Base-by-base conservation (phyloP, 2,113 vertebrate species). In the Galbula dea region DNA sequence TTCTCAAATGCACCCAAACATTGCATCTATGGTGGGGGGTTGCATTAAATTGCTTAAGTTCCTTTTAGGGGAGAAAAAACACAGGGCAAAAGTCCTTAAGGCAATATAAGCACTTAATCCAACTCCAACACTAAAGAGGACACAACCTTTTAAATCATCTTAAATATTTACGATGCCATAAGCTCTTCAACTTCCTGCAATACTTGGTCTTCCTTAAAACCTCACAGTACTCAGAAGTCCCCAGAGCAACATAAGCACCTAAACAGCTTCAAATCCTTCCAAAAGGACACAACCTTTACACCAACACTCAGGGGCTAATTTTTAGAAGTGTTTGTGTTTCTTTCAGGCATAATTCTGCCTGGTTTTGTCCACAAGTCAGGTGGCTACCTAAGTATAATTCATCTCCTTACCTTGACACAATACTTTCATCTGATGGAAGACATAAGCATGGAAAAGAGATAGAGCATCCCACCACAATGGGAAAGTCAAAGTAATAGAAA, bases 81-180 rank as follows among this genome's bases (percentile, higher is more conserved):
- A 96, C n/a, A 95, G 82, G 23, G 62, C 73, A 75, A 94, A 96
- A 96, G 90, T 93, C 92, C 94, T 96, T 97, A 94, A 92, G 95
- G 96, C 95, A 96, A 96, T 96, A 96, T 94, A 97, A 96, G 92
- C 95, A 97, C 93, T 95, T 97, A 97, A 97, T 97, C 95, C 94
- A 94, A 90, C 93, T 96, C 96, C 96, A 97, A 97, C 94, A 97
- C 94, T 94, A 87, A 93, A 92, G 87, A 96, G 95, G 93, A 94
- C 96, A 97, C 96, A 97, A 96, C 95, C 95, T 97, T 97, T 97
- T 96, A 97, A 97, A 95, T 96, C 96, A 96, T 95, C 96, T 97
- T 96, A 97, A 97, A 97, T 96, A 97, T 97, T 96, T 97, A 97
- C 95, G 94, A 96, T 95, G 94, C 94, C 94, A 96, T 97, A 96